A percentile compares a stretch with the other conserved stretches of the same genome.
Conservation (phyloP, 2,888 invertebrate genomes). For the Selenia dentaria region DNA sequence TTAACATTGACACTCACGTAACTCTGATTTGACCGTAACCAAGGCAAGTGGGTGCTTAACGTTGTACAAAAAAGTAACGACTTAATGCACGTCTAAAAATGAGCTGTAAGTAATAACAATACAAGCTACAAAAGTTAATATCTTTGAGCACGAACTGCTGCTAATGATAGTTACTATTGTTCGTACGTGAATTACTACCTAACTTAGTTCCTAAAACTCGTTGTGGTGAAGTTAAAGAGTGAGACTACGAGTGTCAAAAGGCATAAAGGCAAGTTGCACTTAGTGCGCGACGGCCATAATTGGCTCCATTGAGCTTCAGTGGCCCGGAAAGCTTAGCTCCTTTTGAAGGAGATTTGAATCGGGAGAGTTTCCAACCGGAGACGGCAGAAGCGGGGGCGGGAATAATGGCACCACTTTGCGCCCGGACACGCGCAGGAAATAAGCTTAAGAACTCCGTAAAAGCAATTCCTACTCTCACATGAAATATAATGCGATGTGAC, state of each 20-base stretch:
- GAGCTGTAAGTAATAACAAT: conserved; percentile 13
- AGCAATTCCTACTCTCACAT: conserved; percentile 79
- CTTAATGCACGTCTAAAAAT: conserved; percentile 11
- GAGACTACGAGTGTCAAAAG: conserved; percentile 28
- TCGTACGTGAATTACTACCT: conserved; percentile 2
- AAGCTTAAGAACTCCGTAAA: conserved; percentile 83
- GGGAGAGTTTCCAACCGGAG: conserved; percentile 54
- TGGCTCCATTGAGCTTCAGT: conserved; percentile 64
- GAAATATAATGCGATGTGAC: conserved; percentile 80
- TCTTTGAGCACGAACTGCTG: conserved; percentile 11
- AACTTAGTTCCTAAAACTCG: conserved; percentile 6
- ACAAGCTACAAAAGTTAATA: conserved; percentile 9
- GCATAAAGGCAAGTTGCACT: conserved; percentile 28
- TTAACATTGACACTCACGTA: conserved; percentile 22
- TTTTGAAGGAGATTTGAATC: conserved; percentile 68
- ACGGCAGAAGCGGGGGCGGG: conserved; percentile 34
- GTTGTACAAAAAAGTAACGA: conserved; percentile 11
- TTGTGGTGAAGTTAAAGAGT: conserved; percentile 10
- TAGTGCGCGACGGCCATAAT: conserved; percentile 49
- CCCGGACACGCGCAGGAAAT: conserved; percentile 80
- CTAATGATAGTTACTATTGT: conserved; percentile 16
- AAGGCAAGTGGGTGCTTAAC: conserved; percentile 19
- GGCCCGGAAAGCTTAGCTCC: conserved; percentile 68
- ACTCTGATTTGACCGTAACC: conserved; percentile 20
- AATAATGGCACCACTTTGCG: conserved; percentile 81